Evolutionary conservation across 2,888 invertebrate genomes (phyloP).

Genomic region (Drosophila yooni): DNA sequence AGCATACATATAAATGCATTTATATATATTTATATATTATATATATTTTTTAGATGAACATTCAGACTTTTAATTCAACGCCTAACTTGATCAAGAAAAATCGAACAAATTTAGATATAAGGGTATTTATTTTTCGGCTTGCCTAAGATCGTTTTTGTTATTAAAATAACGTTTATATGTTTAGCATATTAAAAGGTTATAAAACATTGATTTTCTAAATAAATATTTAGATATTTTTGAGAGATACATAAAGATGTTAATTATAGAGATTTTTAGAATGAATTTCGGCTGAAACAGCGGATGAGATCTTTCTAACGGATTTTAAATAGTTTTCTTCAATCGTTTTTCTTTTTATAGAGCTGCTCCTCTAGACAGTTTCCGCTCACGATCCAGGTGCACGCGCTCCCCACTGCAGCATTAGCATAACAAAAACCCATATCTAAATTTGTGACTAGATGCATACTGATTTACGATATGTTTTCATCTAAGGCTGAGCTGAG

Average conservation of each 20-base stretch:
- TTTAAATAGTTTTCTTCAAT: not conserved
- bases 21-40: not conserved
- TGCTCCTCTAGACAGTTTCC: not conserved
- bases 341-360: not conserved
- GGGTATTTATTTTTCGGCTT: not conserved
- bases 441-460: conserved; percentile 6
- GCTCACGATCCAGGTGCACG: conserved; percentile 19
- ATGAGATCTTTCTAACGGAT: not conserved
- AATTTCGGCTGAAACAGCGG: not conserved
- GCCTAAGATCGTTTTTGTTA: not conserved
- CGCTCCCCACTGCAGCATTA: conserved; percentile 28
- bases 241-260: not conserved
- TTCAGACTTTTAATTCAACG: not conserved
- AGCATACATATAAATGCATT: not conserved
- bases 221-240: not conserved
- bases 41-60: not conserved
- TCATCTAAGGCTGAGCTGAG: conserved; percentile 1
- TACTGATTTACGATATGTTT: conserved; percentile 16
- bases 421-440: conserved; percentile 16
- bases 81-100: not conserved
- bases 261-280: not conserved
- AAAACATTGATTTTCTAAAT: not conserved
- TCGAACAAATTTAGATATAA: not conserved
- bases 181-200: not conserved
- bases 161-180: not conserved